These are phyloP conservation scores for Antechinus flavipes DNA, from an alignment of 2,113 vertebrate species.

Conservation along the genomic window DNA sequence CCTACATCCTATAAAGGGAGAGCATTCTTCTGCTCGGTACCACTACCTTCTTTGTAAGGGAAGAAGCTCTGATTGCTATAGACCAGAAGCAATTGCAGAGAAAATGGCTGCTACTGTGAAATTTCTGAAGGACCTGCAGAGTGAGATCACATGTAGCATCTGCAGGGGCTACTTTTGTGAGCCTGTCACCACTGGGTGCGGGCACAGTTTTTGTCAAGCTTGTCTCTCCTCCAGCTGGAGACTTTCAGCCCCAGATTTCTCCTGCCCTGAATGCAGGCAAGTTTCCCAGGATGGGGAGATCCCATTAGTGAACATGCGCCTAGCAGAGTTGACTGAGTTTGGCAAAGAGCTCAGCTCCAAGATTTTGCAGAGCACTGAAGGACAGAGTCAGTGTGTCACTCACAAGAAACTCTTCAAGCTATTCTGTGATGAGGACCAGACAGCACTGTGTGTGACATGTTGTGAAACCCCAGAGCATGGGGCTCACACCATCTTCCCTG, in stretches of 20 bases:
- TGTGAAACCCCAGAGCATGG: background rate
- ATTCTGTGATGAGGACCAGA: background rate
- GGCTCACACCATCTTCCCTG: background rate
- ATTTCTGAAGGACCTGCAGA: background rate
- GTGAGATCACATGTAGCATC: background rate
- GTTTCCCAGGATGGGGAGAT: background rate
- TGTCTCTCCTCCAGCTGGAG: background rate
- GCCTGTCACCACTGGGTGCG: background rate
- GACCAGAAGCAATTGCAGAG: background rate
- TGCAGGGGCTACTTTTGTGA: background rate
- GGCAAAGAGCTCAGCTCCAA: background rate
- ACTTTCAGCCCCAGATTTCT: background rate
- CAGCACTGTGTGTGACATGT: background rate
- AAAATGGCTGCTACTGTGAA: background rate
- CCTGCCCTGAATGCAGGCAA: background rate
- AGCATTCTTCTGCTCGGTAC: background rate
- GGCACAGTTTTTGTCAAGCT: background rate
- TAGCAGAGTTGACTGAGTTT: background rate
- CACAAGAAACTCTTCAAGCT: background rate
- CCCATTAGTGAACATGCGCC: background rate
- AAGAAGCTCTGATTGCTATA: background rate
- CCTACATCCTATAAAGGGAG: background rate
- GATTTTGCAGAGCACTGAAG: background rate
- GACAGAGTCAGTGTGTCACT: too few relatives aligned
- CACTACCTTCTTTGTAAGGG: background rate